Base-by-base conservation (phyloP, 2,888 invertebrate species). In the Terebella lapidaria region DNA sequence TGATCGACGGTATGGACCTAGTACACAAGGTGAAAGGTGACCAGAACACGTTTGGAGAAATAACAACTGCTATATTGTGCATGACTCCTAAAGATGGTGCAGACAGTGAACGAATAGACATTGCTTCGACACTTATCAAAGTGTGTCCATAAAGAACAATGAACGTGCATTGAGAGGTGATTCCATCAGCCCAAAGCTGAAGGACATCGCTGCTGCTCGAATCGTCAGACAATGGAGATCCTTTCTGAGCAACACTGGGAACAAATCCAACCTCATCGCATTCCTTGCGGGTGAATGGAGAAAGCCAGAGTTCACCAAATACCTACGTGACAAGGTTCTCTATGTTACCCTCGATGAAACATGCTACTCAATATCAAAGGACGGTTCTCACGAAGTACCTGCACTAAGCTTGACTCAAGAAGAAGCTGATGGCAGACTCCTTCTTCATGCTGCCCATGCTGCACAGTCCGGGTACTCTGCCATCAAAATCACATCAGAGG, bases 361-460 rank as follows among this genome's bases (percentile, higher is more conserved):
- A 24, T 67, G 63, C 51, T 35, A 35, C 10, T 15, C 42, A 35
- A 35, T 35, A 27, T 57, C 56, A 53, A n/a, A 55, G 18, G 53
- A 58, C 10, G 56, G 29, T 20, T 24, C 26, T 29, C 1, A 51
- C 10, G 59, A 59, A 45, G 57, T 68, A 20, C 35, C 28, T 35
- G 61, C 1, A 15, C 60, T 67, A 18, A 26, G 57, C 35, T 57
- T 54, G 29, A 29, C n/a, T 18, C 67, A 67, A 18, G 67, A 67
- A 51, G 66, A 67, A 60, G 66, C 64, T 27, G 67, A 67, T 61
- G 54, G 54, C 3, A 58, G 67, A 20, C n/a, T 65, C 18, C 57
- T 67, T n/a, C 53, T 67, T 3, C 60, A 67, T 58, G 60, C 64
- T 22, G 45, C 27, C 18, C 64, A 65, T 59, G 67, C 62, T 47